Base-by-base conservation (phyloP, 2,888 invertebrate species). In the Sipunculus nudus region DNA sequence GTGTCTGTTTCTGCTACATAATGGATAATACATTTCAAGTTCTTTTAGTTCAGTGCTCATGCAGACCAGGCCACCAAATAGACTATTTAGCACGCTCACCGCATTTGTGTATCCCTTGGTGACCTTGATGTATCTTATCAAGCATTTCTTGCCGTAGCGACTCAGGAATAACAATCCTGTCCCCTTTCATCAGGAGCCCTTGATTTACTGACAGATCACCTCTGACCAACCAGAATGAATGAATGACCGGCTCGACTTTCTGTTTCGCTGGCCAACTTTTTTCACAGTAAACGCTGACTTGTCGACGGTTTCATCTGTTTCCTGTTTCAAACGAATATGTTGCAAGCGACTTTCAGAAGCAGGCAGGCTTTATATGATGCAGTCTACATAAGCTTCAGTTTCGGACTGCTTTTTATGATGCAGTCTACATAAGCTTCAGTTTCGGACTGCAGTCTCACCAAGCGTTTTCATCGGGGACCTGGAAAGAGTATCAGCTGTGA, bases 41-140 rank as follows among this genome's bases (percentile, higher is more conserved):
- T 50, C 16, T n/a, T 61, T 29, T 10, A 70, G 60, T 16, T 63
- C 59, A 5, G 19, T 45, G 16, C 40, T 40, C 10, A 70, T 56
- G 2, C n/a, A n/a, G n/a, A n/a, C 41, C 31, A 19, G 68, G 68
- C 67, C 69, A 71, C 59, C 60, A 72, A 8, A 70, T 63, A 6
- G 52, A 35, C 10, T 29, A 19, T 16, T 29, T 31, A n/a, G 53
- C 53, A 32, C 52, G 19, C 10, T 53, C 45, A 28, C 38, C 23
- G 28, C 45, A 45, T 25, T 54, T 54, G 23, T n/a, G 32, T 3
- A 53, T 32, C 3, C 46, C 45, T 8, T 23, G 49, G 35, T 71
- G 70, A 10, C 70, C 68, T 4, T 61, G 54, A 43, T 69, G 69
- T 5, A 71, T 53, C n/a, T 26, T 29, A 19, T 53, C 40, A 26